Evolutionary conservation across 2,888 invertebrate genomes (phyloP).

Genomic region (Tryphoninae sp.): DNA sequence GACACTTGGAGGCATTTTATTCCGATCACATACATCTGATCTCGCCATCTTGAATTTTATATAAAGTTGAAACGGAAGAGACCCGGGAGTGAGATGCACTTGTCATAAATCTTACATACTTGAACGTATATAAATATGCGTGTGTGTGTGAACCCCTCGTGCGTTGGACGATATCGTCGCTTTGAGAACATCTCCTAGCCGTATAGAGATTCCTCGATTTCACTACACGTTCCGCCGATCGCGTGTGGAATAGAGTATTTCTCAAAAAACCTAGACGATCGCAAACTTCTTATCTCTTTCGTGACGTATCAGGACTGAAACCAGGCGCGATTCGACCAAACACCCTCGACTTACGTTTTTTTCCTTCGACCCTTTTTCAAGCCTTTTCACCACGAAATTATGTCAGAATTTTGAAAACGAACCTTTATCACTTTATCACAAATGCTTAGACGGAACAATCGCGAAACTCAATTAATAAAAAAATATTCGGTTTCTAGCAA

Average conservation of each 20-base stretch:
- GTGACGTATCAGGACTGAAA: too few species aligned
- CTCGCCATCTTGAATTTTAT: slow-evolving; percentile 59
- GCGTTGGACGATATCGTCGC: slow-evolving; percentile 28
- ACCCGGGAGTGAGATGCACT: slow-evolving; percentile 34
- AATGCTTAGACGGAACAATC: too few species aligned
- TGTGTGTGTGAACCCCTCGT: not conserved
- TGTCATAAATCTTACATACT: not conserved
- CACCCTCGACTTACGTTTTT: too few species aligned
- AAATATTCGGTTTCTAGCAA: too few species aligned
- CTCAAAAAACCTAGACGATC: not conserved
- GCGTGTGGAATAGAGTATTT: slow-evolving; percentile 49
- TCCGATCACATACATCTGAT: slow-evolving; percentile 61
- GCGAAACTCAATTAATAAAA: too few species aligned
- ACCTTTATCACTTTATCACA: too few species aligned
- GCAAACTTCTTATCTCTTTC: not conserved
- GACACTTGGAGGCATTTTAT: slow-evolving; percentile 28
- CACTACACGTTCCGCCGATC: slow-evolving; percentile 27
- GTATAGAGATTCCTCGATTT: slow-evolving; percentile 33
- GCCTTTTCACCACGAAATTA: too few species aligned
- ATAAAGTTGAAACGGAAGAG: slow-evolving; percentile 32
- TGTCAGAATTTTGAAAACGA: too few species aligned
- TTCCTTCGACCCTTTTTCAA: too few species aligned
- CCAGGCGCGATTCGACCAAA: too few species aligned
- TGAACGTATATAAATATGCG: not conserved
- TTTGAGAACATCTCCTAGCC: slow-evolving; percentile 22